Conservation (phyloP, 1,140 invertebrate genomes). For the Drosophila prosaltans region DNA sequence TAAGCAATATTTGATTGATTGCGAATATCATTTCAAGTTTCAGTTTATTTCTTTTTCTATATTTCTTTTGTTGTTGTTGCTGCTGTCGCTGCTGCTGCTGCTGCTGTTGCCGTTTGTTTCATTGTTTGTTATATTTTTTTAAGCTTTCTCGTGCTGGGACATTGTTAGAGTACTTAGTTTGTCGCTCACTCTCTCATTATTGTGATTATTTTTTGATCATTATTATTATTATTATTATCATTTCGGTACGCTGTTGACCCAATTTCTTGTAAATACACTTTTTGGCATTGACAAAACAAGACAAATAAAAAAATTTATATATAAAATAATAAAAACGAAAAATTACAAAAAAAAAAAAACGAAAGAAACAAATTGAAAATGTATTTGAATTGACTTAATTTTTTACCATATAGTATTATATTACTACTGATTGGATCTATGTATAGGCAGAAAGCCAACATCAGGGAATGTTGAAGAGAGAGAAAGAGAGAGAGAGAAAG, state of each 20-base stretch:
- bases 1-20: slow-evolving; percentile 83
- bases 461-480: not conserved
- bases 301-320: not conserved
- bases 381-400: too few species aligned
- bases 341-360: slow-evolving; percentile 21
- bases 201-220: slow-evolving; percentile 74
- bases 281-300: slow-evolving; percentile 44
- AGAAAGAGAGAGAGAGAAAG: not conserved
- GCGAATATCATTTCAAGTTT: slow-evolving; percentile 70
- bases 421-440: too few species aligned
- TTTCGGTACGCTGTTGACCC: slow-evolving; percentile 63
- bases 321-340: too few species aligned
- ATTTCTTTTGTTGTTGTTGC: slow-evolving; percentile 66
- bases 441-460: not conserved
- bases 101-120: slow-evolving; percentile 36
- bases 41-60: slow-evolving; percentile 55
- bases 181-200: slow-evolving; percentile 71
- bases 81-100: not conserved
- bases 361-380: slow-evolving; percentile 2
- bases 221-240: slow-evolving; percentile 48
- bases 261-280: slow-evolving; percentile 50
- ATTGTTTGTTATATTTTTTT: slow-evolving; percentile 29
- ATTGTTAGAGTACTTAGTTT: slow-evolving; percentile 58
- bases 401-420: too few species aligned
- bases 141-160: slow-evolving; percentile 26